Evolutionary conservation across 2,113 vertebrate species (phyloP), one percentile per base, ranked within the genome.

Genomic region (Oryzias javanicus): DNA sequence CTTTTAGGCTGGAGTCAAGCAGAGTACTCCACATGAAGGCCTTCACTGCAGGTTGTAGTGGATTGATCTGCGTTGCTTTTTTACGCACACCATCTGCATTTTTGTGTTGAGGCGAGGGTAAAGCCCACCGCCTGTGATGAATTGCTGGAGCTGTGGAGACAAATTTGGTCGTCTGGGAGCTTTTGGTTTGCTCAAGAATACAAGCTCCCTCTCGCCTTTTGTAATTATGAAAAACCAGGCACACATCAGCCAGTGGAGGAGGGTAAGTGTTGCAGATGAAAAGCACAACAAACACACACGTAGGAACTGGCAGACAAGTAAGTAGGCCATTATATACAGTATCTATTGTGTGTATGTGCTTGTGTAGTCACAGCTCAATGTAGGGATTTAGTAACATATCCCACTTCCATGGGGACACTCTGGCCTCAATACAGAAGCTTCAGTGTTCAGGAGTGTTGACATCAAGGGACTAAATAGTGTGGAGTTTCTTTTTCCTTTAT

Each of bases 191-290:
- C 70, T 76, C 74, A 56, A 74, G 81, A 74, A 71, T 75, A 60
- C 24, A 41, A 58, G 67, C 68, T 79, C 61, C 60, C 70, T 84
- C 54, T 72, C 49, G 15, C 19, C 77, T 50, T 46, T 67, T 15
- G 72, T 78, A 80, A 87, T 78, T 74, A 87, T 86, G 74, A 83
- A 79, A 80, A 82, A 78, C 80, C 72, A 67, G 66, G 60, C 55
- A 51, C 65, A 56, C 58, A 64, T 77, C 64, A 76, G 64, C 68
- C 62, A 60, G 67, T 53, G 61, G 67, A 81, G 66, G 49, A 70
- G 46, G 65, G 63, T 70, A 72, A 74, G 74, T 75, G 65, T 62
- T 79, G 50, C 40, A 41, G 78, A 76, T 63, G 58, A 62, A 80
- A 76, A 81, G 29, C 53, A 67, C 49, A 76, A 60, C 50, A 79